These are phyloP conservation scores for Podarcis siculus DNA, from an alignment of 2,797 vertebrate genomes.

Conservation along the genomic window DNA sequence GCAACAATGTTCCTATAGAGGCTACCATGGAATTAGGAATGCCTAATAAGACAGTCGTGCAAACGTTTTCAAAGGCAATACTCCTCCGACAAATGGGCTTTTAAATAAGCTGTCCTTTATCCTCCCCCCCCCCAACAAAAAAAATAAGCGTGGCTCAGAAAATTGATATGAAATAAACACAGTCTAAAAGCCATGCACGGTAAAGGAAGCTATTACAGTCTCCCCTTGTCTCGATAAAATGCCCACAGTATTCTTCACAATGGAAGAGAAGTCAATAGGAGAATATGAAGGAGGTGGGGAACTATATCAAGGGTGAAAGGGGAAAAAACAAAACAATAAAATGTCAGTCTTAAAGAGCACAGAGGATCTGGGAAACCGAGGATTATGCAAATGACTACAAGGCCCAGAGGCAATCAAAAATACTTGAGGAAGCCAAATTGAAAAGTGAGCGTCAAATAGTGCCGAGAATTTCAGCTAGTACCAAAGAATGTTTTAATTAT, in stretches of 20 bases:
- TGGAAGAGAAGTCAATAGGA: constrained; percentile 35
- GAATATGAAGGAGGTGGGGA: constrained; percentile 54
- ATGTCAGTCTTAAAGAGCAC: constrained; percentile 40
- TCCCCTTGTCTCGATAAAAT: constrained; percentile 60
- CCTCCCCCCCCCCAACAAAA: neutral
- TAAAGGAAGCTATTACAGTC: constrained; percentile 48
- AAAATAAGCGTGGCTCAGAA: constrained; percentile 17
- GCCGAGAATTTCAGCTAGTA: constrained; percentile 68
- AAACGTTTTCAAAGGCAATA: constrained; percentile 14
- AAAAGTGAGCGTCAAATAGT: constrained; percentile 67
- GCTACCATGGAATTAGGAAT: constrained; percentile 36
- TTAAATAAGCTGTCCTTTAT: constrained; percentile 13
- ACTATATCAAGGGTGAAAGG: constrained; percentile 46
- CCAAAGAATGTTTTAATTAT: constrained; percentile 73
- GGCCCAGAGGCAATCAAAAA: constrained; percentile 70
- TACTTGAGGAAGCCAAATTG: constrained; percentile 67
- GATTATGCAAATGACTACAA: constrained; percentile 67
- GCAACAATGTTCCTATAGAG: constrained; percentile 19
- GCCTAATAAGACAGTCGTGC: constrained; percentile 35
- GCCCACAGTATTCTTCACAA: constrained; percentile 47
- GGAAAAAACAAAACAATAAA: neutral
- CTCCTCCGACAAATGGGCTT: neutral
- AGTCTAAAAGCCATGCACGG: constrained; percentile 54
- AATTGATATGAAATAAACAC: constrained; percentile 51
- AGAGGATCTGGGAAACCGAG: constrained; percentile 56